A percentile compares a stretch with the other conserved stretches of the same genome.
Evolutionary conservation across 2,888 invertebrate species (phyloP).

Genomic region (Trachelus iudaicus): DNA sequence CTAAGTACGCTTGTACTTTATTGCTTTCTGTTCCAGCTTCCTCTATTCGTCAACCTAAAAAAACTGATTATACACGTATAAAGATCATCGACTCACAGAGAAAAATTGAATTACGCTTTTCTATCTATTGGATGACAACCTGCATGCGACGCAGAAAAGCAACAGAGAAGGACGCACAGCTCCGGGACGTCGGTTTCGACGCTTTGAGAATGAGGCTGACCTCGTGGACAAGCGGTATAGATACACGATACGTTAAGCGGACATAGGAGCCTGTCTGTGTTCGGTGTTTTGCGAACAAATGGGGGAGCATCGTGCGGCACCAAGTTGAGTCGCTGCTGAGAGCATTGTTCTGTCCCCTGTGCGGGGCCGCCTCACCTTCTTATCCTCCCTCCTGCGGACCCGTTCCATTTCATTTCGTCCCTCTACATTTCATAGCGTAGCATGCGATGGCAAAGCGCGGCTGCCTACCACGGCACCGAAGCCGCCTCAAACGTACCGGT

Average conservation of each 20-base stretch:
- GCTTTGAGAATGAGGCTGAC: neutral
- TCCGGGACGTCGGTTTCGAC: neutral
- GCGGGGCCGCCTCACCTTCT: slow-evolving; percentile 13
- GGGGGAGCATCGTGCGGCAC: slow-evolving; percentile 57
- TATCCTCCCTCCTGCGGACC: slow-evolving; percentile 17
- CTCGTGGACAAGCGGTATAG: neutral
- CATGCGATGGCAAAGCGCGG: slow-evolving; percentile 2
- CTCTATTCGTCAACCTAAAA: neutral
- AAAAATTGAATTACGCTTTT: neutral
- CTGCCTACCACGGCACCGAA: slow-evolving; percentile 12
- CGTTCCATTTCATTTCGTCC: slow-evolving; percentile 40
- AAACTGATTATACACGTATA: neutral
- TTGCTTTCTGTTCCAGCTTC: neutral
- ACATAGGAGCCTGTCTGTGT: slow-evolving; percentile 47
- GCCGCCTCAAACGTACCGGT: slow-evolving; percentile 54
- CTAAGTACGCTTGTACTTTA: neutral
- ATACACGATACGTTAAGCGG: slow-evolving; percentile 39
- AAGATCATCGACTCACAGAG: neutral
- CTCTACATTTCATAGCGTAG: slow-evolving; percentile 55
- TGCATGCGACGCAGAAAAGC: neutral
- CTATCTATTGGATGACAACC: neutral
- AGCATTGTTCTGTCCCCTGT: slow-evolving; percentile 56
- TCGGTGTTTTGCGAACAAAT: slow-evolving; percentile 64
- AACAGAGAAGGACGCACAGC: neutral
- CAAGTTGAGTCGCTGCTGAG: slow-evolving; percentile 43